Conservation (phyloP, 2,888 invertebrate genomes). For the Ichneumoninae sp. region DNA sequence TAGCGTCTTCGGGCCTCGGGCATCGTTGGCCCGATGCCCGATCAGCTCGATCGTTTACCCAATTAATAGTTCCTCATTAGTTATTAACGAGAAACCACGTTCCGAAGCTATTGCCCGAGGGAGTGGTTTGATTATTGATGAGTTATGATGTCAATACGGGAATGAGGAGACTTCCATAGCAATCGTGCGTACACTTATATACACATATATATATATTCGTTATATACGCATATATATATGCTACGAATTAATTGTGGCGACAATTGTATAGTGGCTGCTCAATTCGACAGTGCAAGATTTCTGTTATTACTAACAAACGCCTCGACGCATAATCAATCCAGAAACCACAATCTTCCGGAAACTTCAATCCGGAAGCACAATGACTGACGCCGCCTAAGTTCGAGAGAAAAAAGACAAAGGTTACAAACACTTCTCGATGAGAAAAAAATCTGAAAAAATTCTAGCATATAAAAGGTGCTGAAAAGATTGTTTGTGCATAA, state of each 20-base stretch:
- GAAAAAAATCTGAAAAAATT: too few relatives aligned
- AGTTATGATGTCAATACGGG: conserved; percentile 1
- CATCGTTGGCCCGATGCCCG: conserved; percentile 12
- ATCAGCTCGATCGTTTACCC: conserved; percentile 17
- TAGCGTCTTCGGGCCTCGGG: background rate
- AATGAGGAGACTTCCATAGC: background rate
- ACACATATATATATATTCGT: background rate
- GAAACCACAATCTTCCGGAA: too few relatives aligned
- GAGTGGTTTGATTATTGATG: conserved; percentile 15
- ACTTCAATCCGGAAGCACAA: too few relatives aligned
- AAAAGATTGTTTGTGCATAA: too few relatives aligned
- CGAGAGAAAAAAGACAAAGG: too few relatives aligned
- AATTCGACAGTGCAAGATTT: too few relatives aligned
- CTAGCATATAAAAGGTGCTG: too few relatives aligned
- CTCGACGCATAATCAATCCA: too few relatives aligned
- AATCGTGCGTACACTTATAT: background rate
- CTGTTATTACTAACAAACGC: too few relatives aligned
- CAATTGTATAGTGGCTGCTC: background rate
- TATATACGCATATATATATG: background rate
- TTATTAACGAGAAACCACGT: conserved; percentile 50
- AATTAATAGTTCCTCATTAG: conserved; percentile 53
- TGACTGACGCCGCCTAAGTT: too few relatives aligned
- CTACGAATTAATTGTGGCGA: background rate
- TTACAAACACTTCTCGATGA: too few relatives aligned
- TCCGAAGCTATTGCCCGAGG: conserved; percentile 11